phyloP scores from a whole-genome alignment of 1,140 invertebrate genomes.

The Scaptomyza graminum region DNA sequence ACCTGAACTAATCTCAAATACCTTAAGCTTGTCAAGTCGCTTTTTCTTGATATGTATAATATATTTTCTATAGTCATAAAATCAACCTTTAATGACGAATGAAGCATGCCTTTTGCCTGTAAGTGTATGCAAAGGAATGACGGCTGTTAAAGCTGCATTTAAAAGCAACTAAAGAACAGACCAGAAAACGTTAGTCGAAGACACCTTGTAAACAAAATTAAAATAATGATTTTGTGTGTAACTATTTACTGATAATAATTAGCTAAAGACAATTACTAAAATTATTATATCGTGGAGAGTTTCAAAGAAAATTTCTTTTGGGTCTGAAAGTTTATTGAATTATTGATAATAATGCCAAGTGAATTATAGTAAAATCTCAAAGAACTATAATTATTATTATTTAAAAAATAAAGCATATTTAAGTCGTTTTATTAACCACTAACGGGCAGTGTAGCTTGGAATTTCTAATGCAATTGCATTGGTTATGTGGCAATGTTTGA shows the following conservation, averaged over 20 bases:
- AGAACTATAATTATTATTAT: too few relatives aligned
- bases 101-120: background rate
- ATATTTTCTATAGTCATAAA: background rate
- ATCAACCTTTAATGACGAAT: background rate
- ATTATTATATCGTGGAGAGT: too few relatives aligned
- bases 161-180: background rate
- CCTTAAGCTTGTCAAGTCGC: background rate
- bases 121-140: background rate
- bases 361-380: too few relatives aligned
- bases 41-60: background rate
- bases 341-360: too few relatives aligned
- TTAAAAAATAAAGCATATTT: background rate
- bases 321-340: background rate
- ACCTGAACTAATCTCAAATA: too few relatives aligned
- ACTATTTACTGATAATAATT: background rate
- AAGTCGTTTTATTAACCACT: slow-evolving; percentile 15
- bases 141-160: background rate
- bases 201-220: background rate
- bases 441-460: slow-evolving; percentile 42
- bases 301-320: background rate
- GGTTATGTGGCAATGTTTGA: background rate
- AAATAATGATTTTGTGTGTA: background rate
- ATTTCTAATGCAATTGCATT: slow-evolving; percentile 33
- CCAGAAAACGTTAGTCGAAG: background rate
- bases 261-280: background rate